These are phyloP conservation scores for Protomyctophum bolini DNA, from an alignment of 2,113 vertebrate genomes.

Conservation along the genomic window DNA sequence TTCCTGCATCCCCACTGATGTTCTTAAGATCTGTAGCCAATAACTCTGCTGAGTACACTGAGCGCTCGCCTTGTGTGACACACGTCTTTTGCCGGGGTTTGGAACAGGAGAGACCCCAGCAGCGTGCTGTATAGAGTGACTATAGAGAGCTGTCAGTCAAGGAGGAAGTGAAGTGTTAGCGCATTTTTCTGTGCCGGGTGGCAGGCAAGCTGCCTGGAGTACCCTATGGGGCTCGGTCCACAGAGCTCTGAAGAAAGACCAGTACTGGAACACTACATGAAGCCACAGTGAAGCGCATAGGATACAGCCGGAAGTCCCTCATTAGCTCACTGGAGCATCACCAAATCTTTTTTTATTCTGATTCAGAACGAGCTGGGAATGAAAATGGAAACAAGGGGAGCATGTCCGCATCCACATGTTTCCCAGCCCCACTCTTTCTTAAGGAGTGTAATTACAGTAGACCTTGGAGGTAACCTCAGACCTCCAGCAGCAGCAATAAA, in stretches of 20 bases:
- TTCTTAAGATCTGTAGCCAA: slow-evolving; percentile 48
- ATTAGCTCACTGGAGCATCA: slow-evolving; percentile 37
- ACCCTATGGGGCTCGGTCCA: slow-evolving; percentile 42
- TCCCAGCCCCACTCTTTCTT: slow-evolving; percentile 34
- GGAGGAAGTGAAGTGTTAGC: slow-evolving; percentile 45
- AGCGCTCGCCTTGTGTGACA: slow-evolving; percentile 25
- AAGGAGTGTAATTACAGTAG: slow-evolving; percentile 50
- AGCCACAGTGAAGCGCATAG: slow-evolving; percentile 30
- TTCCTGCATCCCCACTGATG: slow-evolving; percentile 62
- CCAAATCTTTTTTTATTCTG: slow-evolving; percentile 35
- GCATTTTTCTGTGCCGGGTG: slow-evolving; percentile 52
- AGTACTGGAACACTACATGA: slow-evolving; percentile 48
- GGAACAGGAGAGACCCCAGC: slow-evolving; percentile 39
- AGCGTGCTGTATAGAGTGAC: slow-evolving; percentile 33
- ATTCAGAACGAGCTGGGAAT: slow-evolving; percentile 18
- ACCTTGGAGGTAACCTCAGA: slow-evolving; percentile 56
- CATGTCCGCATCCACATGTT: slow-evolving; percentile 20
- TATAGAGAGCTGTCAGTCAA: slow-evolving; percentile 40
- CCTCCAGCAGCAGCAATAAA: slow-evolving; percentile 4
- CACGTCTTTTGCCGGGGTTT: slow-evolving; percentile 37
- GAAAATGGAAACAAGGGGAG: slow-evolving; percentile 38
- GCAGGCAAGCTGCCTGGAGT: slow-evolving; percentile 59
- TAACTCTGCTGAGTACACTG: slow-evolving; percentile 43
- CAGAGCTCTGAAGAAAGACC: slow-evolving; percentile 57
- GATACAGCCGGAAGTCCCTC: slow-evolving; percentile 32